Conservation (phyloP, 2,113 vertebrate genomes). For the Ascaphus truei region DNA sequence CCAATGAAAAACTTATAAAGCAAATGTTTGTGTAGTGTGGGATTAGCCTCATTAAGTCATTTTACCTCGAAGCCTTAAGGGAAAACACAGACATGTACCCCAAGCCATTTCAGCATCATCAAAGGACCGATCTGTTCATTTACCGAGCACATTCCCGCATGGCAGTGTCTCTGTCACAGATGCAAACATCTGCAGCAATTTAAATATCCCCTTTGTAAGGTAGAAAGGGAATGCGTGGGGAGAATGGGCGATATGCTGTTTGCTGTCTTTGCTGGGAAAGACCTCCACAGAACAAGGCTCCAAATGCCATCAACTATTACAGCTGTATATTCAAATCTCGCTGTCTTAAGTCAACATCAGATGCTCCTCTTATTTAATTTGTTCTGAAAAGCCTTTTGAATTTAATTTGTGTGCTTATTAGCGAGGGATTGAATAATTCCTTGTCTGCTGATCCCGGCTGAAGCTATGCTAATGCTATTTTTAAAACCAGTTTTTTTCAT, state of each 20-base stretch:
- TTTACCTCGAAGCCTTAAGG: no score
- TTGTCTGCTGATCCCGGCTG: conserved; percentile 15
- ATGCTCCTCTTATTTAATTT: conserved; percentile 22
- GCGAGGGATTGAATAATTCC: conserved; percentile 17
- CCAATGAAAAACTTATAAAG: no score
- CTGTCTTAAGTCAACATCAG: conserved; percentile 12
- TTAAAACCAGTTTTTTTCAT: conserved; percentile 32
- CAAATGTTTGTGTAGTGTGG: no score
- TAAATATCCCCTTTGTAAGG: no score
- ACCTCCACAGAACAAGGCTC: background rate
- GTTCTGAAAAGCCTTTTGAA: conserved; percentile 11
- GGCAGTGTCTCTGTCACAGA: background rate
- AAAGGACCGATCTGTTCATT: no score
- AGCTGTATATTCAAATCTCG: background rate
- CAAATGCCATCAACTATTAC: background rate
- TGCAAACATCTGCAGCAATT: no score
- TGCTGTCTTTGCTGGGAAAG: background rate
- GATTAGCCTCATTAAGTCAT: no score
- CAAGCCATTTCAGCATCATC: no score
- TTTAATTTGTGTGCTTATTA: conserved; percentile 31
- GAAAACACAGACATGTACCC: no score
- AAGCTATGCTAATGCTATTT: conserved; percentile 14
- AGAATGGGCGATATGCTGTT: background rate
- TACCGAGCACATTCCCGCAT: background rate
- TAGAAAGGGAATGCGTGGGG: no score